phyloP scores from a whole-genome alignment of 2,888 invertebrate species.

The Anodontia alba region DNA sequence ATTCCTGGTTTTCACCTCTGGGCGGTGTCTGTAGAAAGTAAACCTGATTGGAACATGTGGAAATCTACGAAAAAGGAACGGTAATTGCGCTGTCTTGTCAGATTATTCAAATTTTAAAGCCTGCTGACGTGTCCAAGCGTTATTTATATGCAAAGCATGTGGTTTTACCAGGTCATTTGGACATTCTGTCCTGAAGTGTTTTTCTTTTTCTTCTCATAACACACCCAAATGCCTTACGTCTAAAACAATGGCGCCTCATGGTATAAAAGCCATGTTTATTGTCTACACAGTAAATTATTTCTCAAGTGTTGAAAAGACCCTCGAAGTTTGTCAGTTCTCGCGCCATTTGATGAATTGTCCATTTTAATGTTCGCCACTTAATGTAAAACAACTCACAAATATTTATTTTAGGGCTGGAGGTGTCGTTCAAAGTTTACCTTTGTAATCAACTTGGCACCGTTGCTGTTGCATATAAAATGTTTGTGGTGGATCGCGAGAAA shows the following conservation, averaged over 20 bases:
- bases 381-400: conserved; percentile 6
- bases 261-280: background rate
- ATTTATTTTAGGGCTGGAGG: background rate
- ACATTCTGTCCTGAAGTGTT: too few relatives aligned
- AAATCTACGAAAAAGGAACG: too few relatives aligned
- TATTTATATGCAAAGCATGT: too few relatives aligned
- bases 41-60: too few relatives aligned
- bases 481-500: too few relatives aligned
- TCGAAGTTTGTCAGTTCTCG: conserved; percentile 53
- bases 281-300: background rate
- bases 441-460: background rate
- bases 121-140: too few relatives aligned
- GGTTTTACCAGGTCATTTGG: too few relatives aligned
- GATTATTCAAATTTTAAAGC: too few relatives aligned
- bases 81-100: too few relatives aligned
- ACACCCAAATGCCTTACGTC: background rate
- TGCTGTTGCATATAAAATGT: background rate
- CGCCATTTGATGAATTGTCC: conserved; percentile 45
- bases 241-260: background rate
- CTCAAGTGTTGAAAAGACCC: conserved; percentile 23
- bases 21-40: too few relatives aligned
- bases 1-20: too few relatives aligned
- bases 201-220: too few relatives aligned
- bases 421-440: background rate
- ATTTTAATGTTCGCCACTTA: conserved; percentile 11